Percentiles rank a stretch among this genome's conserved stretches.
Evolutionary conservation across 1,140 invertebrate genomes (phyloP).

Genomic region (Drosophila tropicalis): DNA sequence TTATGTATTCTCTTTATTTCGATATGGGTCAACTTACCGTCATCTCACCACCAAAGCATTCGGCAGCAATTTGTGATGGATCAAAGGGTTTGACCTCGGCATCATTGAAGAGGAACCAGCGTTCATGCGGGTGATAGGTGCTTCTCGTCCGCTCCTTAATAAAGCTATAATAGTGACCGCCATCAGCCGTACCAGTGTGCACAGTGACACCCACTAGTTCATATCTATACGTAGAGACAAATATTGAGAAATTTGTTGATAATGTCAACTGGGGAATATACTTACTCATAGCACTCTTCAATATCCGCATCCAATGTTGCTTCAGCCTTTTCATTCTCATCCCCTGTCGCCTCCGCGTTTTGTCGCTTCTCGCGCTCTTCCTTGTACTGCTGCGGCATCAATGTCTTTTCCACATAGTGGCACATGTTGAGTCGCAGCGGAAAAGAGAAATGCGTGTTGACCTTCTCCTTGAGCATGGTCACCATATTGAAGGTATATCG

Average conservation of each 20-base stretch:
- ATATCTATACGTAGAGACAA: slow-evolving; percentile 87
- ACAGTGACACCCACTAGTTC: slow-evolving; percentile 98
- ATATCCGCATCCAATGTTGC: slow-evolving; percentile 67
- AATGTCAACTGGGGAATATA: not conserved
- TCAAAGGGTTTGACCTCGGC: slow-evolving; percentile 98
- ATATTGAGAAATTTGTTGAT: not conserved
- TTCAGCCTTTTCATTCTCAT: slow-evolving; percentile 66
- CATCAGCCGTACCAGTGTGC: slow-evolving; percentile 97
- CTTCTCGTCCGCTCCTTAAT: slow-evolving; percentile 92
- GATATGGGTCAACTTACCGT: slow-evolving; percentile 85
- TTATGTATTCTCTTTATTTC: slow-evolving; percentile 14
- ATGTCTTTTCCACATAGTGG: slow-evolving; percentile 95
- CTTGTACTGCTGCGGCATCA: slow-evolving; percentile 94
- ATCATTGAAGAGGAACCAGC: slow-evolving; percentile 98
- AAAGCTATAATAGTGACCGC: slow-evolving; percentile 98
- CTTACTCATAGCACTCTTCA: slow-evolving; percentile 76
- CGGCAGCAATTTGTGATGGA: slow-evolving; percentile 95
- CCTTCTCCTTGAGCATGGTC: slow-evolving; percentile 98
- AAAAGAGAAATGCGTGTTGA: slow-evolving; percentile 99
- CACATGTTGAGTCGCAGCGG: slow-evolving; percentile 96
- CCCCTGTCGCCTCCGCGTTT: slow-evolving; percentile 39
- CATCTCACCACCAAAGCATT: slow-evolving; percentile 99
- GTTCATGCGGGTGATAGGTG: slow-evolving; percentile 85
- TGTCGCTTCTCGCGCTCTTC: slow-evolving; percentile 80
- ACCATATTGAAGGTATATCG: slow-evolving; percentile 99